phyloP scores from a whole-genome alignment of 2,797 vertebrate genomes.

The Microctenopoma stevenorrisi region DNA sequence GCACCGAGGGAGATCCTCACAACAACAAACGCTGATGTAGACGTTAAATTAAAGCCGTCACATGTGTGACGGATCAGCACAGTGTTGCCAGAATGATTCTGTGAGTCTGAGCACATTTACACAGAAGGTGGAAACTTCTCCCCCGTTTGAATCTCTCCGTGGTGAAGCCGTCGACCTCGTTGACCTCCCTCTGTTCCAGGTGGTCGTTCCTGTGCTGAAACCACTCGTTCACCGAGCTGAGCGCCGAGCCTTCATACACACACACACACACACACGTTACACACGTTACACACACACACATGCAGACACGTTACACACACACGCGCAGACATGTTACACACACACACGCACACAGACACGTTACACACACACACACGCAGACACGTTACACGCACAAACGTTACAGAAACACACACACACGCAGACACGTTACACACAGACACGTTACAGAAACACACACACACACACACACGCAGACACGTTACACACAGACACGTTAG shows the following conservation, averaged over 20 bases:
- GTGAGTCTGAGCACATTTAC: constrained; percentile 69
- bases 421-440: too few species aligned
- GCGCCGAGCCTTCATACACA: constrained; percentile 77
- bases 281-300: background rate
- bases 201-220: constrained; percentile 86
- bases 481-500: too few species aligned
- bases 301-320: background rate
- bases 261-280: constrained; percentile 26
- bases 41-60: too few species aligned
- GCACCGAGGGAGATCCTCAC: background rate
- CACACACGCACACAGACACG: too few species aligned
- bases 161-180: constrained; percentile 72
- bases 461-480: too few species aligned
- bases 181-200: constrained; percentile 83
- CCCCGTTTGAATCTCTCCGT: constrained; percentile 84
- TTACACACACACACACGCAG: too few species aligned
- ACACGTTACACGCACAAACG: too few species aligned
- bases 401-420: too few species aligned
- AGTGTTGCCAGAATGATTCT: too few species aligned
- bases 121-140: constrained; percentile 76
- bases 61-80: too few species aligned
- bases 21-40: background rate
- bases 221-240: constrained; percentile 83
- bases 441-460: too few species aligned
- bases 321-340: too few species aligned